These are phyloP conservation scores for Volucella bombylans DNA, from an alignment of 2,888 invertebrate genomes.

Conservation along the genomic window DNA sequence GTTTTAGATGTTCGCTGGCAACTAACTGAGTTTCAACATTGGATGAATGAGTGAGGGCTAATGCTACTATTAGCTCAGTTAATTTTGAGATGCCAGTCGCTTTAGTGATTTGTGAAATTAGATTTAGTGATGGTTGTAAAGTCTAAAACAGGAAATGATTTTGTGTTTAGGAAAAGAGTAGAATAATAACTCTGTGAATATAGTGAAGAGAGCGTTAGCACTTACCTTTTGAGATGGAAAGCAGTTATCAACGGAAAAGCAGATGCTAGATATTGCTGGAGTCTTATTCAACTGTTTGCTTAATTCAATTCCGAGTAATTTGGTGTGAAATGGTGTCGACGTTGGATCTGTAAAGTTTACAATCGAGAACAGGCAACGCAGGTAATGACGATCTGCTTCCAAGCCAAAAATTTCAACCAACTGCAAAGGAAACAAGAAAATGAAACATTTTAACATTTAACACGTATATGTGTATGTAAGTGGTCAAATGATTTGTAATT, in stretches of 20 bases:
- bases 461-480: too few relatives aligned
- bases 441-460: background rate
- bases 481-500: too few relatives aligned
- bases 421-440: conserved; percentile 83
- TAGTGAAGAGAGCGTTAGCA: background rate
- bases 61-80: conserved; percentile 95
- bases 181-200: too few relatives aligned
- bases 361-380: conserved; percentile 95
- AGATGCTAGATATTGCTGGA: conserved; percentile 92
- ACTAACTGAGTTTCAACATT: conserved; percentile 89
- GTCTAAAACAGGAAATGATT: conserved; percentile 83
- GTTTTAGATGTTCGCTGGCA: conserved; percentile 90
- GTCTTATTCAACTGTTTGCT: conserved; percentile 91
- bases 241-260: conserved; percentile 93
- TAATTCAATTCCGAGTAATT: conserved; percentile 91
- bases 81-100: conserved; percentile 92
- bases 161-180: too few relatives aligned
- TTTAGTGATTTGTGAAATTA: conserved; percentile 92
- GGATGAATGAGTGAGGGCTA: conserved; percentile 91
- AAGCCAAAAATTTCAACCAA: conserved; percentile 95
- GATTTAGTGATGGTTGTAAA: conserved; percentile 89
- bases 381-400: conserved; percentile 98
- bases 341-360: conserved; percentile 90
- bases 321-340: conserved; percentile 87
- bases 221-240: conserved; percentile 88